phyloP scores from a whole-genome alignment of 2,888 invertebrate species.

The Andrena fulva region DNA sequence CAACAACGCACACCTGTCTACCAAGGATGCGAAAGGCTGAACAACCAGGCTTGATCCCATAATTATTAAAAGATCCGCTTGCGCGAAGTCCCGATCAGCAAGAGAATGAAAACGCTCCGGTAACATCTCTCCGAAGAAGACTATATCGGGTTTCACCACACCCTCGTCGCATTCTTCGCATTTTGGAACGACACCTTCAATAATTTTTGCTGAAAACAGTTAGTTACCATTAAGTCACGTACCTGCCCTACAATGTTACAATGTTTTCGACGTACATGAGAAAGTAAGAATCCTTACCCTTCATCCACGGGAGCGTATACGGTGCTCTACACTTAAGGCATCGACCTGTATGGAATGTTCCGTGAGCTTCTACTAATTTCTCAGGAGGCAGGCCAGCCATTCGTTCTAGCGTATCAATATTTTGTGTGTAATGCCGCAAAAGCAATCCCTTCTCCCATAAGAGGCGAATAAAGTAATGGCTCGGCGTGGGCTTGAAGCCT shows the following conservation, averaged over 20 bases:
- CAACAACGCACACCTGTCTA: constrained; percentile 88
- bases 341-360: constrained; percentile 95
- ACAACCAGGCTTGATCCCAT: constrained; percentile 98
- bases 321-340: constrained; percentile 91
- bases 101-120: constrained; percentile 91
- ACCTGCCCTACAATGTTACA: too few relatives aligned
- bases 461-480: constrained; percentile 96
- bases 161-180: constrained; percentile 91
- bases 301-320: constrained; percentile 94
- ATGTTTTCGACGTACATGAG: not conserved
- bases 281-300: constrained; percentile 86
- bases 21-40: constrained; percentile 96
- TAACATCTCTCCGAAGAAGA: constrained; percentile 97
- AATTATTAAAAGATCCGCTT: constrained; percentile 96
- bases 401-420: constrained; percentile 97
- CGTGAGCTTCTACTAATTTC: constrained; percentile 97
- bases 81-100: constrained; percentile 90
- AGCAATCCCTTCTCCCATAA: constrained; percentile 93
- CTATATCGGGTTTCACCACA: constrained; percentile 97
- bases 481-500: constrained; percentile 93
- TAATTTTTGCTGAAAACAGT: constrained; percentile 88
- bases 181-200: constrained; percentile 90
- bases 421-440: constrained; percentile 93
- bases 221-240: not conserved
- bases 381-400: constrained; percentile 93